phyloP scores from a whole-genome alignment of 1,140 invertebrate species.

The Chironomus tepperi region DNA sequence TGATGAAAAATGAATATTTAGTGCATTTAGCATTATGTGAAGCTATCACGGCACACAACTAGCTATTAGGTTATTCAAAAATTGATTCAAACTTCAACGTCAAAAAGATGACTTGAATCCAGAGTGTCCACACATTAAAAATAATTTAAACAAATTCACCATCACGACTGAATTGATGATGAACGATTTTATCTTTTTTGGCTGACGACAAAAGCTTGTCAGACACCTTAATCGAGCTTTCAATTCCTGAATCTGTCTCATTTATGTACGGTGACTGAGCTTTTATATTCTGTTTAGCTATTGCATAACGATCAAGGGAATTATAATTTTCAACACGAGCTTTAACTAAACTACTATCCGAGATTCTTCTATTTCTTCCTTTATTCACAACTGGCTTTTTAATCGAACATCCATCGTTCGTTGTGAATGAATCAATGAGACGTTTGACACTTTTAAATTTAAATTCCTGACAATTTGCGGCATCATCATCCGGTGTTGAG shows the following conservation, averaged over 20 bases:
- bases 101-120: no score
- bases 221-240: not conserved
- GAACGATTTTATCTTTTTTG: not conserved
- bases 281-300: not conserved
- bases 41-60: no score
- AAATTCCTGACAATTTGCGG: not conserved
- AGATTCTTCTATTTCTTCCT: not conserved
- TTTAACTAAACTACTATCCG: not conserved
- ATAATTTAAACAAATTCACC: constrained; percentile 18
- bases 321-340: not conserved
- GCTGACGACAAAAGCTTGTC: not conserved
- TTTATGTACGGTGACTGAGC: not conserved
- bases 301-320: not conserved
- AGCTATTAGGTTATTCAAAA: no score
- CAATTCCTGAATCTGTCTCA: constrained; percentile 12
- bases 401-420: not conserved
- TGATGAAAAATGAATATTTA: no score
- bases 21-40: no score
- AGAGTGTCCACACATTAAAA: not conserved
- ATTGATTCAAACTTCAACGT: no score
- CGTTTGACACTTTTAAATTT: not conserved
- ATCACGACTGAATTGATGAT: not conserved
- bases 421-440: not conserved
- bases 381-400: not conserved
- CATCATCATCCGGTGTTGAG: not conserved